Conservation (phyloP, 2,113 vertebrate genomes). For the Noctilio leporinus region DNA sequence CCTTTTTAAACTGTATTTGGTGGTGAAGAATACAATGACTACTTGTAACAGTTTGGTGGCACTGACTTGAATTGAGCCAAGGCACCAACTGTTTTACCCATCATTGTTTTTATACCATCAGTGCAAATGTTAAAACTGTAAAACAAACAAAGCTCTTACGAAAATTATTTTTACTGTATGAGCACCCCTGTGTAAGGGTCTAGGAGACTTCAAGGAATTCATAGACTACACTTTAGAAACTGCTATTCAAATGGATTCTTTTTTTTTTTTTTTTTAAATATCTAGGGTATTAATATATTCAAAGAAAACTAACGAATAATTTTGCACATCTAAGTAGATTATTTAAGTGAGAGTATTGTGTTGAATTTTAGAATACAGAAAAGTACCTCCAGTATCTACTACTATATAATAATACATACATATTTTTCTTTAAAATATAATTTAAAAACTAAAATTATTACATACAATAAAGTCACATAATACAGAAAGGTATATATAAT, state of each 20-base stretch:
- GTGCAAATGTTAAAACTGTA: not conserved
- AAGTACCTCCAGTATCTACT: not conserved
- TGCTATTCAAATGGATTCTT: not conserved
- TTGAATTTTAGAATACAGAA: not conserved
- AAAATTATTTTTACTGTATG: not conserved
- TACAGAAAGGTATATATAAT: not conserved
- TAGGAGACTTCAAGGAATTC: not conserved
- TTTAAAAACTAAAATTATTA: not conserved
- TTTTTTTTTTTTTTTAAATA: not conserved
- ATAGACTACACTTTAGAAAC: not conserved
- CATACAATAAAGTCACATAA: not conserved
- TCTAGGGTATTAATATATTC: not conserved
- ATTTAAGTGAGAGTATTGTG: not conserved
- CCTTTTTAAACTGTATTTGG: not conserved
- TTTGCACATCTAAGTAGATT: not conserved
- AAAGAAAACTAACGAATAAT: not conserved
- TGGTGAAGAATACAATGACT: not conserved
- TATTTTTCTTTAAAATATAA: not conserved
- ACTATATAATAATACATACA: not conserved
- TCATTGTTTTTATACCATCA: not conserved
- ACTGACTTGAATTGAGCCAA: not conserved
- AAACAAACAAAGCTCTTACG: not conserved
- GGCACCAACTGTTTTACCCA: not conserved
- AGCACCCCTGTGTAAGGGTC: not conserved
- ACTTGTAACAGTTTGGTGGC: not conserved